Evolutionary conservation across 1,140 invertebrate genomes (phyloP).

Genomic region (Achatina immaculata): DNA sequence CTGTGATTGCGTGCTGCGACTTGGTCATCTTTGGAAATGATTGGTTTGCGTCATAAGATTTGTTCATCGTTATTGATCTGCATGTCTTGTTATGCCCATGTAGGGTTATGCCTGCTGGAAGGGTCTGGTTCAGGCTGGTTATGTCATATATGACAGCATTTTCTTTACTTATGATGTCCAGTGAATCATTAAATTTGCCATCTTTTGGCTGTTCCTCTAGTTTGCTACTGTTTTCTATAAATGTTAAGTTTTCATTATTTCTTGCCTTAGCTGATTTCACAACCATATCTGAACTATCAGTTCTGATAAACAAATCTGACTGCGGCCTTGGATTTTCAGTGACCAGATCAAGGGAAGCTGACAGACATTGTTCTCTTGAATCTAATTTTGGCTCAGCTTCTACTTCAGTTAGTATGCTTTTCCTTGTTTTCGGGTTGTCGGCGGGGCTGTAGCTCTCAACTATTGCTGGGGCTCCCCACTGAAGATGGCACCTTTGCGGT

Average conservation of each 20-base stretch:
- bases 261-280: not conserved
- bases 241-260: not conserved
- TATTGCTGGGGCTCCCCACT: not conserved
- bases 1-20: not conserved
- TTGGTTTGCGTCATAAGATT: constrained; percentile 24
- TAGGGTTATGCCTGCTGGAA: not conserved
- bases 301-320: not conserved
- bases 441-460: not conserved
- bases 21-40: constrained; percentile 23
- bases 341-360: not conserved
- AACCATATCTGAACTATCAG: not conserved
- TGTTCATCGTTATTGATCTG: not conserved
- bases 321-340: not conserved
- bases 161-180: not conserved
- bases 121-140: not conserved
- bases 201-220: not conserved
- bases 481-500: not conserved
- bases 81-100: not conserved
- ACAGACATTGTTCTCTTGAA: not conserved
- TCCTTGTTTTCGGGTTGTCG: not conserved
- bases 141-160: not conserved
- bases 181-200: not conserved
- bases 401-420: not conserved
- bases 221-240: not conserved
- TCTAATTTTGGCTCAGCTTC: not conserved